phyloP scores from a whole-genome alignment of 2,113 vertebrate genomes.

The Cyphomyrus plagiostoma region DNA sequence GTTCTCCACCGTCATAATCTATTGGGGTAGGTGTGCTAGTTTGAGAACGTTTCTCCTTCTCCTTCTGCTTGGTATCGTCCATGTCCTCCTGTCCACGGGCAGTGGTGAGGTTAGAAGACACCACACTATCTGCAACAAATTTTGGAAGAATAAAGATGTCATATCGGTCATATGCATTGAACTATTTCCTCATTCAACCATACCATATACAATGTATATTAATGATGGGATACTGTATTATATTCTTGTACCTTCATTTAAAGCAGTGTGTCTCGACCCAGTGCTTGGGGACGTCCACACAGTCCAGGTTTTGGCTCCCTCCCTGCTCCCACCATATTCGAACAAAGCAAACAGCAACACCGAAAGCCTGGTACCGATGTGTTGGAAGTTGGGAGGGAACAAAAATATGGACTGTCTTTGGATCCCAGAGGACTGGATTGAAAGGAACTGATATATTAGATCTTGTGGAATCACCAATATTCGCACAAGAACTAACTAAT shows the following conservation, averaged over 20 bases:
- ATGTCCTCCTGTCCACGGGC: neutral
- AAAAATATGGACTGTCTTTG: neutral
- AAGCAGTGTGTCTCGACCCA: neutral
- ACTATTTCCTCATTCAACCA: neutral
- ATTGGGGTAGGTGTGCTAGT: neutral
- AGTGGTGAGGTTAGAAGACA: neutral
- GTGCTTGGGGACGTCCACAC: neutral
- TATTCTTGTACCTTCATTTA: neutral
- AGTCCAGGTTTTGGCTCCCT: neutral
- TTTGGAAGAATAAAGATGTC: neutral
- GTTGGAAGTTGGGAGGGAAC: neutral
- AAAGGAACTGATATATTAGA: neutral
- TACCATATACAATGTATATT: neutral
- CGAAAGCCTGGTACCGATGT: neutral
- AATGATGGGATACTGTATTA: neutral
- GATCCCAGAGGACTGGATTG: neutral
- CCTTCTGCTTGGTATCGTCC: neutral
- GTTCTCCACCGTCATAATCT: conserved; percentile 47
- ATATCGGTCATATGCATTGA: neutral
- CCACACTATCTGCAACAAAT: neutral
- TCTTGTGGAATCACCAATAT: neutral
- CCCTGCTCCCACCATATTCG: neutral
- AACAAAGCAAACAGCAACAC: neutral
- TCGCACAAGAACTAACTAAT: neutral
- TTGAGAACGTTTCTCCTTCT: neutral